Percentiles rank a stretch among this genome's conserved stretches.
Evolutionary conservation across 1,140 invertebrate species (phyloP).

Genomic region (Helicoverpa zea): DNA sequence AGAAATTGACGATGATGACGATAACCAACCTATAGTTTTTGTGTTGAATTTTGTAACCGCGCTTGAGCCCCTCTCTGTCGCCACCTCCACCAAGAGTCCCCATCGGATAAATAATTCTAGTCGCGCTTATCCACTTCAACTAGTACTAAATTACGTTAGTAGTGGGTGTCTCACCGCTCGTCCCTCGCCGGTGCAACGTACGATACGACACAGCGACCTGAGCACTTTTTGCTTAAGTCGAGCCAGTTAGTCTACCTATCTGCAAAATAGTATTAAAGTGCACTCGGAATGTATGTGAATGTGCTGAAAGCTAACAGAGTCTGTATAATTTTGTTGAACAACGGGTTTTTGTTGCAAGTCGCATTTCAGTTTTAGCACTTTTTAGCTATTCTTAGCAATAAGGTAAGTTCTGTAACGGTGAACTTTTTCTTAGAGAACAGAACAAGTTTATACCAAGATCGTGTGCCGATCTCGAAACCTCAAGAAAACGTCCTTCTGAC

Average conservation of each 20-base stretch:
- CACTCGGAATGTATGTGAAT: conserved; percentile 33
- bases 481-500: neutral
- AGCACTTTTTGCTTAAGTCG: conserved; percentile 52
- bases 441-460: no score
- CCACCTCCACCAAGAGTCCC: conserved; percentile 41
- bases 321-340: conserved; percentile 22
- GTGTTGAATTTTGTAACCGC: neutral
- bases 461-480: no score
- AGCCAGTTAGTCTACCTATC: conserved; percentile 46
- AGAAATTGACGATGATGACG: neutral
- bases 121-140: conserved; percentile 66
- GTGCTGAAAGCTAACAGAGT: conserved; percentile 20
- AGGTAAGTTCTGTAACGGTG: no score
- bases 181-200: conserved; percentile 50
- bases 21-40: no score
- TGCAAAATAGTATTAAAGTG: conserved; percentile 45
- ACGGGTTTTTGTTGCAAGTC: conserved; percentile 5
- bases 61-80: conserved; percentile 5
- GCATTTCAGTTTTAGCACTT: no score
- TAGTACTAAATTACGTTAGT: conserved; percentile 68
- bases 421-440: no score
- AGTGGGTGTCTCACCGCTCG: conserved; percentile 57
- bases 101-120: conserved; percentile 70
- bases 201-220: conserved; percentile 43
- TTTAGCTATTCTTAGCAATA: neutral